Evolutionary conservation across 2,113 vertebrate species (phyloP).

Genomic region (Dinomys branickii): DNA sequence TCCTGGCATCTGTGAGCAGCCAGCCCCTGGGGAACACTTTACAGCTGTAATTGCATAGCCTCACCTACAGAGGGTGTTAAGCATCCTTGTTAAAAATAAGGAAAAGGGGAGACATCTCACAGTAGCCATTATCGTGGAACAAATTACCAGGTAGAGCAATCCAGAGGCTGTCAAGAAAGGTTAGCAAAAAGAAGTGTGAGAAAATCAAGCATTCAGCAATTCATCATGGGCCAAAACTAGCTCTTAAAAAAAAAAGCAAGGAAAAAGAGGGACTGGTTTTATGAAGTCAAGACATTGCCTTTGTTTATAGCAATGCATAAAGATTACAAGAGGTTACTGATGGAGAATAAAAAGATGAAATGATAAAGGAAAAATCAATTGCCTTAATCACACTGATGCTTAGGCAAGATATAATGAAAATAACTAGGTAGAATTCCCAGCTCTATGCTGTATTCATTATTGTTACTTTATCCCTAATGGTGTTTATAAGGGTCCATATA

Average conservation of each 20-base stretch:
- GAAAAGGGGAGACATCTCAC: slow-evolving; percentile 90
- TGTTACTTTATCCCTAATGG: slow-evolving; percentile 72
- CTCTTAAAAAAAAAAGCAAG: slow-evolving; percentile 91
- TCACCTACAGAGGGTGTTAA: slow-evolving; percentile 99
- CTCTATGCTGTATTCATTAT: slow-evolving; percentile 27
- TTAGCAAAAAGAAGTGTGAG: slow-evolving; percentile 93
- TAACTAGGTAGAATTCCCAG: slow-evolving; percentile 66
- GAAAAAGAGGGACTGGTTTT: slow-evolving; percentile 88
- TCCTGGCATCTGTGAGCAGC: slow-evolving; percentile 91
- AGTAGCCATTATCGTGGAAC: slow-evolving; percentile 95
- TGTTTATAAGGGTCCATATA: slow-evolving; percentile 50
- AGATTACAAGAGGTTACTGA: slow-evolving; percentile 79
- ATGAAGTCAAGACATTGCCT: slow-evolving; percentile 88
- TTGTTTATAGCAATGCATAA: slow-evolving; percentile 89
- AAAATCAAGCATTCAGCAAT: slow-evolving; percentile 96
- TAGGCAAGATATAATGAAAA: slow-evolving; percentile 69
- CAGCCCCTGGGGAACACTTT: slow-evolving; percentile 89
- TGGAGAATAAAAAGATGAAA: slow-evolving; percentile 81
- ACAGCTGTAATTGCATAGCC: slow-evolving; percentile 97
- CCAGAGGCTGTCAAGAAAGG: slow-evolving; percentile 96
- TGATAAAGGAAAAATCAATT: slow-evolving; percentile 81
- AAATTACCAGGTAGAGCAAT: slow-evolving; percentile 98
- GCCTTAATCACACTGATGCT: slow-evolving; percentile 73
- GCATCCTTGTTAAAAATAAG: slow-evolving; percentile 96
- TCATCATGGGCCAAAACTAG: slow-evolving; percentile 92